Conservation (phyloP, 2,888 invertebrate genomes). For the Sinotaia quadrata region DNA sequence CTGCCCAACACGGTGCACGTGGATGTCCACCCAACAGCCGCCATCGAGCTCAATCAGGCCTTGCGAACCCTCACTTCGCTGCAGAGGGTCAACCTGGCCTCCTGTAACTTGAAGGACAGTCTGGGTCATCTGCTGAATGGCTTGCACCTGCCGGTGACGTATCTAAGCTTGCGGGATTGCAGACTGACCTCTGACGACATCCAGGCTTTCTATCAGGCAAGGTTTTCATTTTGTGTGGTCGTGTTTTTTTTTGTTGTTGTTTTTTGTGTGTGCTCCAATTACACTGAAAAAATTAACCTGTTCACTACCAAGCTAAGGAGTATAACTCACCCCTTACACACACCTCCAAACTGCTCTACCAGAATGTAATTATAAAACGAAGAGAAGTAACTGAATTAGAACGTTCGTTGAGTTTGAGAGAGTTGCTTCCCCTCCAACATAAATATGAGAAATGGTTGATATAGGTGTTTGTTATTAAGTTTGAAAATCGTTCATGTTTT, state of each 20-base stretch:
- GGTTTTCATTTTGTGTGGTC: not conserved
- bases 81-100: slow-evolving; percentile 52
- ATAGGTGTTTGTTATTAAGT: too few species aligned
- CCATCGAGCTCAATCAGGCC: slow-evolving; percentile 40
- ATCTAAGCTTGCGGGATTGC: slow-evolving; percentile 60
- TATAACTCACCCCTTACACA: too few species aligned
- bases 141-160: slow-evolving; percentile 42
- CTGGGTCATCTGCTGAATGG: slow-evolving; percentile 44
- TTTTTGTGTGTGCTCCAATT: not conserved
- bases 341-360: too few species aligned
- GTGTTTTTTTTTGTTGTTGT: not conserved
- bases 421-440: too few species aligned
- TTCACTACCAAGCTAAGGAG: not conserved
- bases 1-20: slow-evolving; percentile 59
- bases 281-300: not conserved
- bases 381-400: too few species aligned
- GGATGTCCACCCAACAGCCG: slow-evolving; percentile 36
- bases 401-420: too few species aligned
- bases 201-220: slow-evolving; percentile 41
- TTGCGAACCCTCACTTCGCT: slow-evolving; percentile 44
- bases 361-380: too few species aligned
- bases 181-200: slow-evolving; percentile 53
- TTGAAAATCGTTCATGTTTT: too few species aligned
- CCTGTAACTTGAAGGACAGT: slow-evolving; percentile 54
- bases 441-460: too few species aligned